Base-by-base conservation (phyloP, 1,140 invertebrate species). In the Zaprionus tsacasi region DNA sequence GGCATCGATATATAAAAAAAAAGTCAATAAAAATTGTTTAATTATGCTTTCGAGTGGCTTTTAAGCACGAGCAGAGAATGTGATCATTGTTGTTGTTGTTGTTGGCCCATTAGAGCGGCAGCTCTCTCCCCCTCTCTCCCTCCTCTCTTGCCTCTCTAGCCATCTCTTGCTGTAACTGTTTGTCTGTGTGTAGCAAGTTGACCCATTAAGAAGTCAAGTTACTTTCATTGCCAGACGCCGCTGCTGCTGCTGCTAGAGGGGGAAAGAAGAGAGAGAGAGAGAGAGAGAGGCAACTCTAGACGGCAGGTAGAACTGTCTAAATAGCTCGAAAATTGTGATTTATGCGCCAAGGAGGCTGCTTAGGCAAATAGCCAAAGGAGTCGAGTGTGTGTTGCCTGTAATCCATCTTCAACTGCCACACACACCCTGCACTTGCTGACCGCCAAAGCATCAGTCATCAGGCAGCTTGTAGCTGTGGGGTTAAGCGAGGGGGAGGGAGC, bases 21-120 rank as follows among this genome's bases (percentile, higher is more conserved):
- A 79, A 89, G 83, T 87, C 83, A 87, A 87, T 88, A 87, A 87
- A 87, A 87, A 89, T 83, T 88, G 83, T 87, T 87, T 88, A 87
- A 88, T 87, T 87, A 87, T 78, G 73, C 83, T 87, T 87, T 88
- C 76, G 77, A 86, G 82, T 61, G 81, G 81, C 81, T 79, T 81
- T 82, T 69, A 70, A 75, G 82, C 82, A 81, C 78, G 78, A 76
- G 79, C 70, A 82, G 70, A 70, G 75, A 74, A 65, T 78, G 70
- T 72, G 72, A 72, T 71, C 58, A 71, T 66, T 75, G 72, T 75
- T 76, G 73, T 75, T 76, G 73, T 75, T 76, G 73, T 76, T 76
- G 73, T 75, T 70, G 73, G 79, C 74, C 74, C 68, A 71, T 79
- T 79, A 71, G 82, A 85, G 70, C 45, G 82, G 69, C 60, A 70